A percentile compares a stretch with the other conserved stretches of the same genome.
These are phyloP conservation scores for Hemicordylus capensis DNA, from an alignment of 2,113 vertebrate genomes.

Conservation along the genomic window DNA sequence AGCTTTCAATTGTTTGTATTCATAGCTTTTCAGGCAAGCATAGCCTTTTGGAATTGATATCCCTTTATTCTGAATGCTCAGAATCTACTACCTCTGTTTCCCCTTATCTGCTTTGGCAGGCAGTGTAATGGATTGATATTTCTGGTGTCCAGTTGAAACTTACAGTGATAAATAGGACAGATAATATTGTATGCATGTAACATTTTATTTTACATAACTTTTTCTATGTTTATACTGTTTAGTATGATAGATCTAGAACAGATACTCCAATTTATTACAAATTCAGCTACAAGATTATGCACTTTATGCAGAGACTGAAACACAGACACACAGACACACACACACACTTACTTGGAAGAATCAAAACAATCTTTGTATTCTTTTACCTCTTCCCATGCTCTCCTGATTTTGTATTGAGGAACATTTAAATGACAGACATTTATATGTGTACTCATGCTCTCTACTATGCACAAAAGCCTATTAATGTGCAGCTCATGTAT, in stretches of 20 bases:
- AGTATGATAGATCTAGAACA: background rate
- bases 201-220: background rate
- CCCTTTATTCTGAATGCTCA: background rate
- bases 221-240: background rate
- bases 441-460: background rate
- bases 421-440: background rate
- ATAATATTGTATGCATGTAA: background rate
- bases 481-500: background rate
- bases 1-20: background rate
- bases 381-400: background rate
- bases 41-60: background rate
- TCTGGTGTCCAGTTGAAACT: background rate
- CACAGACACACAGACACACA: no score
- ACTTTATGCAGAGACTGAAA: background rate
- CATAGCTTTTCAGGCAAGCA: background rate
- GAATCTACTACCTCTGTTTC: background rate
- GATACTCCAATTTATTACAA: background rate
- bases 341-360: no score
- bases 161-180: background rate
- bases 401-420: background rate
- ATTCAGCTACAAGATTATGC: background rate
- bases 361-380: background rate
- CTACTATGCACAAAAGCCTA: background rate
- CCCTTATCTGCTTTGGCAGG: background rate
- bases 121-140: background rate